Percentiles rank a stretch among this genome's conserved stretches.
These are phyloP conservation scores for Thaumetopoea pityocampa DNA, from an alignment of 1,140 invertebrate species.

Conservation along the genomic window DNA sequence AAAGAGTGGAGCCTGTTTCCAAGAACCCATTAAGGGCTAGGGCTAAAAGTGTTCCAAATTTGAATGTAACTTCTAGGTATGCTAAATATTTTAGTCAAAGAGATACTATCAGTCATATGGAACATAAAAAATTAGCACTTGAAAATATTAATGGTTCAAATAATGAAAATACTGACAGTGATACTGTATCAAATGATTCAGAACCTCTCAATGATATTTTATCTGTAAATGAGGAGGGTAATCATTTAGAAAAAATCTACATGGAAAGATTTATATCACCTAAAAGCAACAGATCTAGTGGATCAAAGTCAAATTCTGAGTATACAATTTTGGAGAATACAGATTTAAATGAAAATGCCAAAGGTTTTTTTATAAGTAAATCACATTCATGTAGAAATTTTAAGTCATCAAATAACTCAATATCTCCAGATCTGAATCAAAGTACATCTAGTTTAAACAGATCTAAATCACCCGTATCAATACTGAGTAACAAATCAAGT, in stretches of 20 bases:
- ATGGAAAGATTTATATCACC: slow-evolving; percentile 55
- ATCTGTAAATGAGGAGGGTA: slow-evolving; percentile 41
- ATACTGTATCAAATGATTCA: slow-evolving; percentile 23
- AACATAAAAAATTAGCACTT: slow-evolving; percentile 27
- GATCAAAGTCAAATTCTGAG: slow-evolving; percentile 20
- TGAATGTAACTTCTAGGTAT: slow-evolving; percentile 67
- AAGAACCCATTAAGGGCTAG: slow-evolving; percentile 39
- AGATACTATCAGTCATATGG: slow-evolving; percentile 51
- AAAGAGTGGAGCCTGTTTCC: slow-evolving; percentile 26
- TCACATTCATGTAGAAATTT: slow-evolving; percentile 21
- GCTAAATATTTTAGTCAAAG: slow-evolving; percentile 73
- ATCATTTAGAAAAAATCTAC: slow-evolving; percentile 64
- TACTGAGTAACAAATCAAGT: slow-evolving; percentile 21
- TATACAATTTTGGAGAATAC: slow-evolving; percentile 14
- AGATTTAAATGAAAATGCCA: slow-evolving; percentile 17
- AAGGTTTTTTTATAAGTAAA: slow-evolving; percentile 44
- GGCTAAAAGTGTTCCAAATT: slow-evolving; percentile 73
- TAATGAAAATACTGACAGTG: slow-evolving; percentile 22
- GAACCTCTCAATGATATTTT: slow-evolving; percentile 19
- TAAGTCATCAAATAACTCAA: slow-evolving; percentile 27
- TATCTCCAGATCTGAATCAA: slow-evolving; percentile 19
- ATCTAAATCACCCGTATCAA: slow-evolving; percentile 33
- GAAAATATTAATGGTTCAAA: slow-evolving; percentile 21
- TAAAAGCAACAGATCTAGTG: slow-evolving; percentile 30
- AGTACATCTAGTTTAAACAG: slow-evolving; percentile 17